These are phyloP conservation scores for Xerus rutilus DNA, from an alignment of 2,797 vertebrate genomes.

Conservation along the genomic window DNA sequence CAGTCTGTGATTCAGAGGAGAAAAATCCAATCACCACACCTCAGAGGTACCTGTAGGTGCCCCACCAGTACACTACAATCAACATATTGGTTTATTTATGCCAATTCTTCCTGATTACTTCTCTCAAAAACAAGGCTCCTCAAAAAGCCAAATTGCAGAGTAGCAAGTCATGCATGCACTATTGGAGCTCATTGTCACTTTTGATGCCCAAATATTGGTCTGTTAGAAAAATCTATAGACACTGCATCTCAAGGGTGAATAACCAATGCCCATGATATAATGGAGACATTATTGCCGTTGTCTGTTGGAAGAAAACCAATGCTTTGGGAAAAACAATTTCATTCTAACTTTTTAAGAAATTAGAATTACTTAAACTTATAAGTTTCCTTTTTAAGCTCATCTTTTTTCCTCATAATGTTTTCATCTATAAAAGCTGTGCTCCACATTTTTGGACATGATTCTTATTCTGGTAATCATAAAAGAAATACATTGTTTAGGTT, in stretches of 20 bases:
- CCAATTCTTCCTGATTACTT: neutral
- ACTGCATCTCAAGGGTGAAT: neutral
- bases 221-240: slow-evolving; percentile 5
- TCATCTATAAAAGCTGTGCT: neutral
- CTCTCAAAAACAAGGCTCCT: neutral
- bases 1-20: neutral
- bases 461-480: neutral
- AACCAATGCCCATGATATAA: neutral
- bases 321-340: neutral
- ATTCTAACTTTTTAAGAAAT: neutral
- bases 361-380: neutral
- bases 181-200: slow-evolving; percentile 37
- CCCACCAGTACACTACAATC: neutral
- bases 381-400: neutral
- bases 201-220: neutral
- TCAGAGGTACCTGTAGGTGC: neutral
- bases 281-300: neutral
- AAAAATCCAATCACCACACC: neutral
- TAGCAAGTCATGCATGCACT: neutral
- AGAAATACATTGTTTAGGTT: neutral
- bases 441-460: neutral
- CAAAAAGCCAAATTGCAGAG: neutral
- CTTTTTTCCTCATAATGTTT: neutral
- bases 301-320: neutral
- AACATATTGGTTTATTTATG: neutral